Base-by-base conservation (phyloP, 2,888 invertebrate species). In the Aphelenchoides bicaudatus region DNA sequence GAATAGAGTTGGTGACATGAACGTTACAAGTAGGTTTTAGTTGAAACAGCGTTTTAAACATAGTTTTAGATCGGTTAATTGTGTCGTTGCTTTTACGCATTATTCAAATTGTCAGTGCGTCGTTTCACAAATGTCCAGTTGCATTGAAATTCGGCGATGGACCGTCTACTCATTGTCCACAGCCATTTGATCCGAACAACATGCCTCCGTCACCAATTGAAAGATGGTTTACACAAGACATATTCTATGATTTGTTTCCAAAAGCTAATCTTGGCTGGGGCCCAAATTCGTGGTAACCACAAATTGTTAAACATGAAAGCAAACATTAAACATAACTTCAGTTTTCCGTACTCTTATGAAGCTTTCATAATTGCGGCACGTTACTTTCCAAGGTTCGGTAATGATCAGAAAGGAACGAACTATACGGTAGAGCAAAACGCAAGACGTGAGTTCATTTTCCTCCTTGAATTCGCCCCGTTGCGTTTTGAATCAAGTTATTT, bases 351-450 rank as follows among this genome's bases (percentile, higher is more conserved):
- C 57, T 75, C 73, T 1, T 78, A 69, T 51, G 74, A 79, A 39
- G 55, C 74, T 2, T 75, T 78, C 43, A 60, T 71, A 8, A 74
- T 79, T 31, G 78, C 78, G 5, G 67, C 73, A 4, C 54, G 78
- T 2, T 78, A 79, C 50, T 79, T 78, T 39, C 78, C 78, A 3
- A 62, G 67, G n/a, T 78, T 78, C 53, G 78, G 73, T 19, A 61
- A 67, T n/a, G 43, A 43, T 8, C 38, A 34, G 21, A 16, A 10
- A 2, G 52, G 52, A 21, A 51, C 38, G 2, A 57, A 57, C 57
- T 54, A 58, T 28, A 54, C 55, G 2, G 54, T n/a, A 13, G 55
- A 54, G 55, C 13, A 52, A 53, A 52, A 53, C 28, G 48, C 29
- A n/a, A 23, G 48, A 25, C 50, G 50, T 3, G 50, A 49, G n/a